Evolutionary conservation across 2,113 vertebrate species (phyloP).

Genomic region (Talpa occidentalis): DNA sequence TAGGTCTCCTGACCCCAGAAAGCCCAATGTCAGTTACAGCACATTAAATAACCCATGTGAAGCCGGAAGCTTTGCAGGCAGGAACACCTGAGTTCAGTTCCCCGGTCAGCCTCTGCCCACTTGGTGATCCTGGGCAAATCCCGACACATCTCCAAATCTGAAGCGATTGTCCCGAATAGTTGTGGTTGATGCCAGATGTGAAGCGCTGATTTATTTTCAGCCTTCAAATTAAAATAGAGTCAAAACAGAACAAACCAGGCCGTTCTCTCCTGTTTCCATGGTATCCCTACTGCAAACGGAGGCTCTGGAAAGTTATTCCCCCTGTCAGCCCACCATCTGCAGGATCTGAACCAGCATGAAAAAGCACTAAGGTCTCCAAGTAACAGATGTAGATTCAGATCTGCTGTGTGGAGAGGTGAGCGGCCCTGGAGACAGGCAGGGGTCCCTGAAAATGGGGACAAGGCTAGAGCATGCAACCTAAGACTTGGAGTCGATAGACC

Average conservation of each 20-base stretch:
- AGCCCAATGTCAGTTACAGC: background rate
- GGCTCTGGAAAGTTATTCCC: conserved; percentile 42
- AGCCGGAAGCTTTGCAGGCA: background rate
- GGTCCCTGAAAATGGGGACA: background rate
- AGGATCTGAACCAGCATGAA: conserved; percentile 43
- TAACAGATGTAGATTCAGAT: background rate
- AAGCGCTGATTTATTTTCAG: conserved; percentile 32
- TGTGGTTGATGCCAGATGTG: background rate
- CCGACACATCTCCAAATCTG: background rate
- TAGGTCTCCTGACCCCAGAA: too few species aligned
- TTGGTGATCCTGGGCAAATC: background rate
- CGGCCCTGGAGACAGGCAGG: background rate
- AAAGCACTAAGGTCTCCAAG: conserved; percentile 20
- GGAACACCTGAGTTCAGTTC: background rate
- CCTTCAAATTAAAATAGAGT: conserved; percentile 38
- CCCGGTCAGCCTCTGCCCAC: background rate
- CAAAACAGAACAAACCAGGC: conserved; percentile 8
- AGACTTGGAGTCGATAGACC: background rate
- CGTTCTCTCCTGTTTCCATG: conserved; percentile 50
- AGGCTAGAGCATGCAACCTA: accelerated
- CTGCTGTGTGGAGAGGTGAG: background rate
- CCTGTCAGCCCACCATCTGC: conserved; percentile 50
- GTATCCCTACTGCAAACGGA: conserved; percentile 17
- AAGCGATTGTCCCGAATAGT: background rate
- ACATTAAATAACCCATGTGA: background rate